Base-by-base conservation (phyloP, 2,888 invertebrate species). In the Dasypogon diadema region DNA sequence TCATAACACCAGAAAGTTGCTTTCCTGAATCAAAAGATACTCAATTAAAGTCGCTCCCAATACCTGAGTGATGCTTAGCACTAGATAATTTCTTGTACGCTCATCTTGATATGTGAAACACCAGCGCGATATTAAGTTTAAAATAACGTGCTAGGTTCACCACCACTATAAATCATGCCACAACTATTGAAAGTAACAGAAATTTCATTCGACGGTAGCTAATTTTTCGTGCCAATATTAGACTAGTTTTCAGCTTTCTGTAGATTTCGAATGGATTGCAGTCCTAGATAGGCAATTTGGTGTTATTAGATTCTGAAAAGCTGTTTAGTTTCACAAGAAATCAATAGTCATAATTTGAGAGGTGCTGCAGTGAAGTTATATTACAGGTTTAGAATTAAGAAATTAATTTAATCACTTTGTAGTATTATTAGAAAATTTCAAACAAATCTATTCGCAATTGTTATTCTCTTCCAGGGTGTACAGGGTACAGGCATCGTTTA, bases 1-100 rank as follows among this genome's bases (percentile, higher is more conserved):
- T 34, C 26, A 30, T 5, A 24, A n/a, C 10, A 30, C 18, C 60
- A 60, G 60, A 60, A 60, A 60, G 30, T 34, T 6, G 34, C 37
- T 60, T 58, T 58, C 37, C 34, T 60, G 16, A 34, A 37, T 34
- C 34, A 60, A 60, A n/a, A 60, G 37, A 37, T 37, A 37, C 18
- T 24, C 37, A 60, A 60, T 60, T 60, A 60, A 60, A 26, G 60
- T 60, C 60, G 42, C 34, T 60, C 60, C 60, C 60, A 60, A 60
- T 60, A 60, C 21, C 34, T 16, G 34, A 10, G 34, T 60, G 37
- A 60, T 60, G 42, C n/a, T 60, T 37, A 60, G 60, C 60, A 21
- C 60, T 60, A 60, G 60, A 60, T 60, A 18, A 60, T 60, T 60
- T 60, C 60, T 30, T 2, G 37, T 60, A 5, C 18, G 37, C 18